Percentiles rank a stretch among this genome's conserved stretches.
These are phyloP conservation scores for Allolobophora icterica DNA, from an alignment of 2,888 invertebrate genomes.

Conservation along the genomic window DNA sequence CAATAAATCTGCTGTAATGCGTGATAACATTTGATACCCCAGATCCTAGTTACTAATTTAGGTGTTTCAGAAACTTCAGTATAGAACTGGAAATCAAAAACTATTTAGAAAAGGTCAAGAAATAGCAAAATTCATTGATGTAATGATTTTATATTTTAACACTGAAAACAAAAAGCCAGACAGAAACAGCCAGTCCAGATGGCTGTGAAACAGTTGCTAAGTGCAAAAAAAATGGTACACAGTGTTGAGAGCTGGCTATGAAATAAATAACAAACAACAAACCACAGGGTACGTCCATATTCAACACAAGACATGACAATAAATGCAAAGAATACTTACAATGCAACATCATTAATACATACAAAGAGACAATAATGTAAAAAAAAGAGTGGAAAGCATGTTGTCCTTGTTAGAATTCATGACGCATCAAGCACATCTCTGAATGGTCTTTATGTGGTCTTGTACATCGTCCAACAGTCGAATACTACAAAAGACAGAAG, in stretches of 20 bases:
- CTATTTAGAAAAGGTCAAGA: background rate
- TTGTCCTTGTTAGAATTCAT: background rate
- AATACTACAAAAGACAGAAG: constrained; percentile 72
- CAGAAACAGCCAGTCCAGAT: background rate
- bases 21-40: background rate
- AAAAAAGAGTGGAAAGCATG: background rate
- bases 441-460: constrained; percentile 59
- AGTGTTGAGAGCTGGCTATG: too few species aligned
- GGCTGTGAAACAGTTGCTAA: too few species aligned
- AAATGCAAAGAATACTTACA: too few species aligned
- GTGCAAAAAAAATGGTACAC: background rate
- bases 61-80: background rate
- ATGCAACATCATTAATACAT: background rate
- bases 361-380: background rate
- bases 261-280: background rate
- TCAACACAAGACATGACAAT: background rate
- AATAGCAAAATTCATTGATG: background rate
- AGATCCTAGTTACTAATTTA: background rate
- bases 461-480: constrained; percentile 67
- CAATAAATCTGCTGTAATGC: background rate
- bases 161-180: too few species aligned
- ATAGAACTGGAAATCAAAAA: background rate
- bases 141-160: background rate
- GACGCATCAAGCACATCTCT: constrained; percentile 48
- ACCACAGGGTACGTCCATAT: too few species aligned